Base-by-base conservation (phyloP, 37 sponge, comb jelly and placozoan species). In the Bolinopsis microptera region DNA sequence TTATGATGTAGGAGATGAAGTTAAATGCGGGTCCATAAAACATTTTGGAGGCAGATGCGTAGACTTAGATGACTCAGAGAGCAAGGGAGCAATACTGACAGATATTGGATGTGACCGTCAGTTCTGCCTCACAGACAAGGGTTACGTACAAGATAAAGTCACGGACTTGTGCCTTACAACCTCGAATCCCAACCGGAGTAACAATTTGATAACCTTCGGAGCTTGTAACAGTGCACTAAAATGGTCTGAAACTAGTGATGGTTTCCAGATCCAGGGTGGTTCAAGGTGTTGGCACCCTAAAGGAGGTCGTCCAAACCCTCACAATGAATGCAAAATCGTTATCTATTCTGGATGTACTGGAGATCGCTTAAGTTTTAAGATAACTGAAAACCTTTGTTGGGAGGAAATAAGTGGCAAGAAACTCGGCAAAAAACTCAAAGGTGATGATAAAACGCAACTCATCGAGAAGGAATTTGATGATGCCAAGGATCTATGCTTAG, bases 351-450 rank as follows among this genome's bases (percentile, higher is more conserved):
- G 33, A 16, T 77, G 80, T 35, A 34, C 28, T 18, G 80, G 33
- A 36, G 80, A 77, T 16, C 34, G 80, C 1, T 32, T 77, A 32
- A 77, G 35, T 9, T 77, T 77, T 32, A 77, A 34, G 80, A 77
- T 77, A 1, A 1, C 1, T 2, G 80, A 31, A 35, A 77, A 34
- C 80, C 28, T 77, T 0, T 86, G 90, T 41, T 86, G 90, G 90
- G 61, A 86, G 48, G 90, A 37, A 25, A 9, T 27, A 2, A 86
- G 90, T 27, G 90, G 61, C 3, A 86, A 33, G 90, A 86, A 86
- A 36, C 22, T 32, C 36, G 3, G 9, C 23, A 82, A 35, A 31
- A 86, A 8, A 72, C n/a, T 72, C 13, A 21, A 21, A 28, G 26
- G 26, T 30, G 22, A 80, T 13, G 8, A 13, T 3, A 80, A 21